These are phyloP conservation scores for Holotrichia oblita DNA, from an alignment of 1,140 invertebrate species.

Conservation along the genomic window DNA sequence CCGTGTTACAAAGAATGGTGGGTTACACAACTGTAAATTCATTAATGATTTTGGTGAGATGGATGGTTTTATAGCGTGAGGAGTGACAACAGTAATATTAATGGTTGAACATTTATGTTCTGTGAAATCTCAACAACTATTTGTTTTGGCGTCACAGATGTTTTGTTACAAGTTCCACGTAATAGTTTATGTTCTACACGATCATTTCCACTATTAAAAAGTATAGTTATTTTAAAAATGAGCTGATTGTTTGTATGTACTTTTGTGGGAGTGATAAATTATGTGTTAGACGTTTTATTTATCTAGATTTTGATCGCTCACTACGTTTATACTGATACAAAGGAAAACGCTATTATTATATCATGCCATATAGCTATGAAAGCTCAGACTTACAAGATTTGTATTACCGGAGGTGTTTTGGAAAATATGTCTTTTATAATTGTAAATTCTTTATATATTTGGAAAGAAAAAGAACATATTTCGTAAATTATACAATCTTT, in stretches of 20 bases:
- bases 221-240: neutral
- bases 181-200: conserved; percentile 7
- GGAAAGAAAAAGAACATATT: too few species aligned
- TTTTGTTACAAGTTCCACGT: conserved; percentile 16
- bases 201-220: conserved; percentile 14
- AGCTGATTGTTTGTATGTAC: neutral
- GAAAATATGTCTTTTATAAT: too few species aligned
- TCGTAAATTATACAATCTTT: too few species aligned
- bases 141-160: neutral
- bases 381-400: too few species aligned
- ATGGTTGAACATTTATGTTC: conserved; percentile 32
- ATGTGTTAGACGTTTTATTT: neutral
- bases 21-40: conserved; percentile 20
- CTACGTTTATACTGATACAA: too few species aligned
- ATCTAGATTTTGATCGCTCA: too few species aligned
- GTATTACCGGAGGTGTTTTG: too few species aligned
- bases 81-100: conserved; percentile 32
- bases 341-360: too few species aligned
- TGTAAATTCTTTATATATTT: too few species aligned
- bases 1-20: conserved; percentile 1
- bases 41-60: conserved; percentile 25
- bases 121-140: conserved; percentile 14
- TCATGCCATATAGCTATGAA: too few species aligned
- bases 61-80: conserved; percentile 24
- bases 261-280: neutral